Conservation (phyloP, 2,797 vertebrate species). For the Argya squamiceps region DNA sequence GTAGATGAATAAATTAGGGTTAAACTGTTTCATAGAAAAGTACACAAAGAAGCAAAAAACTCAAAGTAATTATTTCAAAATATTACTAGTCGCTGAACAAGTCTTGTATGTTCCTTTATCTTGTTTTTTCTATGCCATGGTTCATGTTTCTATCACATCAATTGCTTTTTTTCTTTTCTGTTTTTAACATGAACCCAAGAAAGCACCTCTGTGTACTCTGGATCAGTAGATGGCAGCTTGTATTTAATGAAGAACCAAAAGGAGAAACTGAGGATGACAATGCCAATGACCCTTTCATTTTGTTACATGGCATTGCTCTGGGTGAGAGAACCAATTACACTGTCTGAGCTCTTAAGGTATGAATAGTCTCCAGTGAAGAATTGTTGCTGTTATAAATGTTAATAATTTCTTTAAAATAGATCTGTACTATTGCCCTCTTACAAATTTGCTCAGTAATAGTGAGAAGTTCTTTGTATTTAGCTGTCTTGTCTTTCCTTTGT, state of each 20-base stretch:
- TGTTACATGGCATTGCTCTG: conserved; percentile 88
- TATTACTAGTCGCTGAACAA: background rate
- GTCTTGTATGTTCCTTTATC: background rate
- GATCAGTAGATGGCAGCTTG: conserved; percentile 75
- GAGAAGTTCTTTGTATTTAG: background rate
- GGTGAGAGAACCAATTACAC: conserved; percentile 84
- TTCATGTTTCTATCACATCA: background rate
- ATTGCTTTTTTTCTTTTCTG: background rate
- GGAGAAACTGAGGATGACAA: conserved; percentile 74
- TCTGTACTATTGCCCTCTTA: background rate
- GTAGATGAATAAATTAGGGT: background rate
- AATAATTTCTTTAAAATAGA: background rate
- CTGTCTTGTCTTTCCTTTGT: background rate
- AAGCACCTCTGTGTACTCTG: conserved; percentile 70
- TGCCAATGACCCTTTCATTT: conserved; percentile 88
- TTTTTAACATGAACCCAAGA: conserved; percentile 34
- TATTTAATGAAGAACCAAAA: conserved; percentile 57
- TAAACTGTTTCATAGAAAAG: background rate
- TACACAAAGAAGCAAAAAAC: background rate
- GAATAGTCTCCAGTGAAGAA: background rate
- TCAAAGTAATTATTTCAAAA: background rate
- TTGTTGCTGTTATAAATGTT: background rate
- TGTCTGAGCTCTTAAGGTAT: conserved; percentile 91
- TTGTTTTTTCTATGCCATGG: background rate
- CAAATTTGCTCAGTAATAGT: background rate